Conservation (phyloP, 2,888 invertebrate genomes). For the Theodoxus fluviatilis region DNA sequence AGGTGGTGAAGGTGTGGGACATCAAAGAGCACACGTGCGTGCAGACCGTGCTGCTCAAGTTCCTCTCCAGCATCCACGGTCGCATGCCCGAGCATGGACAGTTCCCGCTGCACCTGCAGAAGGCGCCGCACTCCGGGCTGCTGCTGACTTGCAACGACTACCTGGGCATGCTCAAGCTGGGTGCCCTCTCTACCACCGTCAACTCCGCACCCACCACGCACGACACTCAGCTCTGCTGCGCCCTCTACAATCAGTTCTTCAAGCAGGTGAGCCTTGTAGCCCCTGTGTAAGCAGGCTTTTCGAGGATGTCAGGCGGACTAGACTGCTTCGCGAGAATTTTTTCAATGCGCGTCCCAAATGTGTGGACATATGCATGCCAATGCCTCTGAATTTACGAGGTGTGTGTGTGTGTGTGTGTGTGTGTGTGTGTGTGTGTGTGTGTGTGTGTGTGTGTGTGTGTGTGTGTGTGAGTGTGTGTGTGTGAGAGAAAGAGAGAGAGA, state of each 20-base stretch:
- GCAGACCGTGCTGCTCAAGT: conserved; percentile 61
- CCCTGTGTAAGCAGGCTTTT: no score
- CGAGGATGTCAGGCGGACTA: conserved; percentile 52
- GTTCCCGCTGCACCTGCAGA: conserved; percentile 59
- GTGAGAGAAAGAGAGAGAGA: no score
- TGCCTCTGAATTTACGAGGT: background rate
- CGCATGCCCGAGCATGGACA: conserved; percentile 64
- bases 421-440: conserved; percentile 2
- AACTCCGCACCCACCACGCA: conserved; percentile 52
- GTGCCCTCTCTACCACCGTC: conserved; percentile 43
- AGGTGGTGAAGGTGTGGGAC: conserved; percentile 66
- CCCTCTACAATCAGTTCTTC: conserved; percentile 62
- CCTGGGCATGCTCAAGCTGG: conserved; percentile 58
- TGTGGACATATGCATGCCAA: background rate
- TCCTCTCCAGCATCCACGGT: conserved; percentile 60
- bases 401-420: conserved; percentile 1
- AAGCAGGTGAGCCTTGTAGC: conserved; percentile 57
- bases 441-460: background rate
- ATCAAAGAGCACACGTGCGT: conserved; percentile 61
- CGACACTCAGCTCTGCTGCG: conserved; percentile 60
- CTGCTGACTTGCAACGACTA: conserved; percentile 64
- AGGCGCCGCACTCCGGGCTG: conserved; percentile 48
- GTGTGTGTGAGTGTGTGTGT: no score
- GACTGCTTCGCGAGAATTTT: background rate
- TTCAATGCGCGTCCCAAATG: background rate